Base-by-base conservation (phyloP, 2,113 vertebrate genomes). In the Turnix velox region DNA sequence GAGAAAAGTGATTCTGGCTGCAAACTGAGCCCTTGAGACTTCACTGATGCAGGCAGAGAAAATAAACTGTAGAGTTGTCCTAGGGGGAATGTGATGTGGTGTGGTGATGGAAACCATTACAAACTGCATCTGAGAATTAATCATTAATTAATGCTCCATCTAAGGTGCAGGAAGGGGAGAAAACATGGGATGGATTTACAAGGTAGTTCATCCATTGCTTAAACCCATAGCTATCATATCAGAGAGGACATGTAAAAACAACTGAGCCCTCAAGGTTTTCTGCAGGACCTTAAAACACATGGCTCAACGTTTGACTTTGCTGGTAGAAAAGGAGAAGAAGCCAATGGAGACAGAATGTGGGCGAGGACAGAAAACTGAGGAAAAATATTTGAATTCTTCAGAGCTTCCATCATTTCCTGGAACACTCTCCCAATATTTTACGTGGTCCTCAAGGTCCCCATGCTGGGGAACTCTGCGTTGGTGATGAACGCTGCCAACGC, bases 381-480 rank as follows among this genome's bases (percentile, higher is more conserved):
- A 49, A n/a, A 93, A 93, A 90, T 58, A 59, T 59, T 91, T 46
- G 35, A 93, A 96, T 96, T 91, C 93, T 75, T 96, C 51, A 2
- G 3, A 72, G 65, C 86, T 93, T 88, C 92, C 88, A 51, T 94
- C 92, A 94, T 20, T 90, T 94, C 96, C 96, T 94, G 95, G 92
- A 85, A 74, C 30, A 0, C 33, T 63, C n/a, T 62, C 76, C 81
- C 63, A 2, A 6, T 20, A 4, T 39, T 83, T 89, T 33, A 5
- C 17, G 71, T 54, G 28, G 79, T n/a, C 45, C 87, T 87, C 45
- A 6, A 68, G 87, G 92, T n/a, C 59, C 9, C 75, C 0, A 16
- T 2, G 55, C 61, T 28, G 0, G 46, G 90, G 92, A 62, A 49
- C 3, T 40, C 72, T 54, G 55, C 3, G 4, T 4, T 42, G 76